Percentiles rank a stretch among this genome's conserved stretches.
Evolutionary conservation across 2,888 invertebrate species (phyloP).

Genomic region (Lepidocyrtoides sp.): DNA sequence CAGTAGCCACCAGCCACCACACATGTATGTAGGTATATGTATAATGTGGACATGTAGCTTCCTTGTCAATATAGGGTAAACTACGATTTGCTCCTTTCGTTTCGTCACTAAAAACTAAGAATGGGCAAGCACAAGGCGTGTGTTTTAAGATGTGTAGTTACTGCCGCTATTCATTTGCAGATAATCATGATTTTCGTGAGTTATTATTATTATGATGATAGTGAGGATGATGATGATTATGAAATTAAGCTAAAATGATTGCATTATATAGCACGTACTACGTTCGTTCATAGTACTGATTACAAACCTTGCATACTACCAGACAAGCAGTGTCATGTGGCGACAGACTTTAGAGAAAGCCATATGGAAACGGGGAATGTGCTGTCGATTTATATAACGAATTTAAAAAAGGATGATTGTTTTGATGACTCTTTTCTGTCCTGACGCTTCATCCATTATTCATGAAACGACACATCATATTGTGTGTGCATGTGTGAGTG

Average conservation of each 20-base stretch:
- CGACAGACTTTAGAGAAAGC: background rate
- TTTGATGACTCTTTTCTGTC: background rate
- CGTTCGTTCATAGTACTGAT: background rate
- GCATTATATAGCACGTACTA: background rate
- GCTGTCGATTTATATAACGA: background rate
- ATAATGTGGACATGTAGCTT: background rate
- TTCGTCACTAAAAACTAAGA: background rate
- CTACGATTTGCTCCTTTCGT: background rate
- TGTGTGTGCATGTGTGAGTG: background rate
- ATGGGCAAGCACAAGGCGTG: background rate
- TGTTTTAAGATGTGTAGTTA: background rate
- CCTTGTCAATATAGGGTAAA: background rate
- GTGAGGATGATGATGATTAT: background rate
- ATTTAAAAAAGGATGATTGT: background rate
- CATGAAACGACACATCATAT: conserved; percentile 46
- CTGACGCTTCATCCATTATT: conserved; percentile 66
- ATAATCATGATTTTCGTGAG: background rate
- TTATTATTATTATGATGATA: background rate
- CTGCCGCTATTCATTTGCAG: background rate
- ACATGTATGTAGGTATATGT: no score
- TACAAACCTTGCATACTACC: background rate
- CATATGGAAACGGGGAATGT: background rate
- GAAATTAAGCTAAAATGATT: conserved; percentile 4
- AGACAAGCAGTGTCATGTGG: background rate
- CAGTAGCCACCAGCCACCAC: no score